phyloP scores from a whole-genome alignment of 2,797 vertebrate genomes.

The Scyliorhinus canicula region DNA sequence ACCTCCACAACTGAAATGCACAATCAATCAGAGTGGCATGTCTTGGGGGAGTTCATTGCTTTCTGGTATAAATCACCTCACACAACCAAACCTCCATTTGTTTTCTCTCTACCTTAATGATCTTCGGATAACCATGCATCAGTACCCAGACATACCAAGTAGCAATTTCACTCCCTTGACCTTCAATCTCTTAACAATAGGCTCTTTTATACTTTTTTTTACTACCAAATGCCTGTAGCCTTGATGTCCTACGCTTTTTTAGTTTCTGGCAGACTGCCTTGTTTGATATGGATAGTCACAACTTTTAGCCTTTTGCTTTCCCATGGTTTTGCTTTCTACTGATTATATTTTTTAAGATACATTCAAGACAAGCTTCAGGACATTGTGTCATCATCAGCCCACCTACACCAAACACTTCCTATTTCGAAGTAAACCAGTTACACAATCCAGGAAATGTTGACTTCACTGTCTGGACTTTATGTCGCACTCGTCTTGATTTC shows the following conservation, averaged over 20 bases:
- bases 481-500: not conserved
- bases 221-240: too few species aligned
- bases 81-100: not conserved
- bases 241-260: not conserved
- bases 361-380: not conserved
- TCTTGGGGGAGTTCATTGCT: not conserved
- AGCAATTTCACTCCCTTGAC: not conserved
- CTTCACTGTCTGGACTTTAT: not conserved
- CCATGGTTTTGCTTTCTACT: not conserved
- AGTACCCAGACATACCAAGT: not conserved
- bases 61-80: not conserved
- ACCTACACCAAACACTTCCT: not conserved
- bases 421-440: not conserved
- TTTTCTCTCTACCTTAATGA: not conserved
- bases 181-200: not conserved
- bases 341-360: not conserved
- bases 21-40: not conserved
- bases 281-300: not conserved
- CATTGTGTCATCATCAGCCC: not conserved
- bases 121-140: not conserved
- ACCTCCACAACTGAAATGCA: too few species aligned
- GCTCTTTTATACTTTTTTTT: not conserved
- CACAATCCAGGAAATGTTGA: not conserved
- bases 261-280: not conserved
- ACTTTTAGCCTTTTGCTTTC: not conserved